Evolutionary conservation across 37 sponge, comb jelly and placozoan genomes (phyloP).

Genomic region (Hormiphora californensis): DNA sequence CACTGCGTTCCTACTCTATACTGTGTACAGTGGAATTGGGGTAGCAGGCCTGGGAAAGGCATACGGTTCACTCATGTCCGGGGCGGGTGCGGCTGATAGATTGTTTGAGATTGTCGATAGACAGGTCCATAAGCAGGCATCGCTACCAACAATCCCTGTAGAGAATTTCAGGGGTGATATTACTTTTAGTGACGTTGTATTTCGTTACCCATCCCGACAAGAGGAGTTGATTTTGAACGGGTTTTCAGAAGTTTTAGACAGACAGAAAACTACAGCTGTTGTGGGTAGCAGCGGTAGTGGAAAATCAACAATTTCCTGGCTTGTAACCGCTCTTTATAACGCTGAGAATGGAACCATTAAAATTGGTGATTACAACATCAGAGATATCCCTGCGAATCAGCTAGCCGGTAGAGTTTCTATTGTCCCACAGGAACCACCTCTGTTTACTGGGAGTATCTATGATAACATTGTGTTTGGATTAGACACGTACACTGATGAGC

Average conservation of each 20-base stretch:
- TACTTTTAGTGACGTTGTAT: not conserved
- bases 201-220: slow-evolving; percentile 19
- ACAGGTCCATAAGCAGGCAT: no score
- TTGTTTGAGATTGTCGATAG: slow-evolving; percentile 18
- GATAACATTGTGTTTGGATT: slow-evolving; percentile 10
- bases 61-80: slow-evolving; percentile 31
- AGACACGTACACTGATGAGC: not conserved
- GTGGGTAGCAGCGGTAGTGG: slow-evolving; percentile 37
- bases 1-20: slow-evolving; percentile 38
- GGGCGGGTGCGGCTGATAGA: slow-evolving; percentile 31
- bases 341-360: slow-evolving; percentile 33
- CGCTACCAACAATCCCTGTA: not conserved
- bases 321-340: slow-evolving; percentile 19
- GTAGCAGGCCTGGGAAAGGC: slow-evolving; percentile 44
- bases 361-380: slow-evolving; percentile 25
- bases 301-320: slow-evolving; percentile 18
- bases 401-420: slow-evolving; percentile 1
- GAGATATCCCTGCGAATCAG: slow-evolving; percentile 16
- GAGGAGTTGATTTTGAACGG: slow-evolving; percentile 28
- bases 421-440: slow-evolving; percentile 47
- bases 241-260: slow-evolving; percentile 10
- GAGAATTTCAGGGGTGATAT: not conserved
- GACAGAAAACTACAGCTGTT: not conserved
- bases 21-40: slow-evolving; percentile 53
- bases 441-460: slow-evolving; percentile 27